Base-by-base conservation (phyloP, 2,113 vertebrate species). In the Lichenostomus cassidix region DNA sequence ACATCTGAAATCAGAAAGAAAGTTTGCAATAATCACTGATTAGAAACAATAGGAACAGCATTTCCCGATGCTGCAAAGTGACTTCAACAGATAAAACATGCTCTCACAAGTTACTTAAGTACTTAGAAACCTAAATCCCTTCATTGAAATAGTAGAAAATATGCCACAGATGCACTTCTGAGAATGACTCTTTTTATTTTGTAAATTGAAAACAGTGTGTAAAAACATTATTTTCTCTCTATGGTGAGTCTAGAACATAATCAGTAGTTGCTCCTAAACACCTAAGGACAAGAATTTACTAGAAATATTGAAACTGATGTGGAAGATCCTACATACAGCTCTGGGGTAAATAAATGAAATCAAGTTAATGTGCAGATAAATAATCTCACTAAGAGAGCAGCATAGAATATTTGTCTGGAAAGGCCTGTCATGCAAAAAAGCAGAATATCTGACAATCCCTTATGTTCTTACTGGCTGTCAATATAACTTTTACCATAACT, bases 1-100 rank as follows among this genome's bases (percentile, higher is more conserved):
- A 99, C 99, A 98, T 99, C 99, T 99, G 94, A 94, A 94, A 97
- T 20, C 9, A 88, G 78, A 98, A 88, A 81, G 47, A 65, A 2
- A 37, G 35, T 67, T 71, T 86, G n/a, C 64, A 62, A 50, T 49
- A 46, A 64, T 28, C 42, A 47, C 28, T 50, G 22, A 56, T 13
- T 11, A 50, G 37, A 80, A 76, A 46, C 64, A 71, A 44, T 2
- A 76, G n/a, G 17, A 83, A 53, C 19, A 56, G 37, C 3, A 3
- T 31, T 74, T 58, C 41, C 56, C 81, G 29, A 56, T 44, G 49
- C 33, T 49, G 17, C 39, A 41, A 63, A 75, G 47, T 37, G 35
- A 87, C 44, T 23, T 56, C 35, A 78, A 83, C 25, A 78, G 58
- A 41, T 64, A 64, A 75, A 56, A 25, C 19, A 44, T 8, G 18